Evolutionary conservation across 2,888 invertebrate species (phyloP), one percentile per base, ranked within the genome.

Genomic region (Pseudococcus longispinus): DNA sequence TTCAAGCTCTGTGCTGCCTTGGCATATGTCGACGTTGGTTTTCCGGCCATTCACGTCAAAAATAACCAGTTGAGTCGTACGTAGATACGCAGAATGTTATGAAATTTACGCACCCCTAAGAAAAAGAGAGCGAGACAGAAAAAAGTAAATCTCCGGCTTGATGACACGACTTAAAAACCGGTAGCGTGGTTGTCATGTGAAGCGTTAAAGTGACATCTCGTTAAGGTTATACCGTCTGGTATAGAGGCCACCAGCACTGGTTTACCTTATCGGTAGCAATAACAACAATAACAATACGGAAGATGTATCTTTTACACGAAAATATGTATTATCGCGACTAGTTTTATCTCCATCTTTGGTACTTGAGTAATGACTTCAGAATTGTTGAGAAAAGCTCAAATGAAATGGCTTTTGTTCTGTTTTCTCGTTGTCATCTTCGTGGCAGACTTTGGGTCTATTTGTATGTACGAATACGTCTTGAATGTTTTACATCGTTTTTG

Each of bases 201-300:
- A 37, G 77, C 42, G 77, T 80, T 80, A 20, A 80, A 80, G 77
- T 80, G 77, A 80, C 77, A 80, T 80, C 77, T 80, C 77, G 77
- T 80, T 80, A 80, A 80, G 77, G 77, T 80, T 80, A 80, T 42
- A 42, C 70, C 29, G 77, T 80, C 77, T 80, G 42, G 77, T 80
- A 42, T 80, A 42, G 74, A 80, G 13, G 37, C 77, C 77, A 80
- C 77, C 42, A 80, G 77, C 77, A 42, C 77, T 80, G 77, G 77
- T 80, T 80, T 80, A 80, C 77, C 77, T 80, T 80, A 80, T 80
- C 77, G 77, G 11, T 80, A 42, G 42, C 20, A 80, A 80, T 20
- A 80, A 80, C 77, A 80, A 32, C 42, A 80, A 80, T 42, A 37
- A 80, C n/a, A 80, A 80, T 42, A 20, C 42, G 42, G 23, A 60